A percentile compares a stretch with the other conserved stretches of the same genome.
Conservation (phyloP, 2,113 vertebrate genomes). For the Poeciliopsis turrubarensis region DNA sequence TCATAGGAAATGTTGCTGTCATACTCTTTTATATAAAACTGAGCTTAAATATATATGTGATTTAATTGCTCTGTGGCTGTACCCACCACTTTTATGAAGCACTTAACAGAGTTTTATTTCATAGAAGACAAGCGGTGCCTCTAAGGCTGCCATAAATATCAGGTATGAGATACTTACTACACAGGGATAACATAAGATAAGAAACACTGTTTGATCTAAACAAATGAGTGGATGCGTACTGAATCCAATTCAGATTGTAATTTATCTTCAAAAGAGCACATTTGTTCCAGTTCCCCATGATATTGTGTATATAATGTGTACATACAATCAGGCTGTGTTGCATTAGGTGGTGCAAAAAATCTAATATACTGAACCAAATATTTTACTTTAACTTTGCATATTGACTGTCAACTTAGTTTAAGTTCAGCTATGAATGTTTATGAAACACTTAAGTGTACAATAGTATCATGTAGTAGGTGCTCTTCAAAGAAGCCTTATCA, state of each 20-base stretch:
- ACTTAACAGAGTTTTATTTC: constrained; percentile 37
- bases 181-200: constrained; percentile 52
- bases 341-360: constrained; percentile 66
- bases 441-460: constrained; percentile 33
- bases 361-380: constrained; percentile 74
- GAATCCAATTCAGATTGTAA: constrained; percentile 36
- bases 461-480: constrained; percentile 56
- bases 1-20: constrained; percentile 59
- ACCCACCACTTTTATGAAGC: constrained; percentile 26
- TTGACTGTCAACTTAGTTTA: constrained; percentile 61
- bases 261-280: constrained; percentile 23
- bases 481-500: constrained; percentile 59
- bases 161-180: constrained; percentile 61
- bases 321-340: constrained; percentile 45
- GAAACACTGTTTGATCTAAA: constrained; percentile 31
- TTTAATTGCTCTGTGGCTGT: constrained; percentile 22
- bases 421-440: constrained; percentile 70
- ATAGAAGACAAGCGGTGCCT: constrained; percentile 16
- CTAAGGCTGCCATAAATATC: constrained; percentile 56
- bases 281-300: constrained; percentile 36
- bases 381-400: constrained; percentile 57
- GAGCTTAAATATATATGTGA: constrained; percentile 16
- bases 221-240: constrained; percentile 34
- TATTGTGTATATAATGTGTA: constrained; percentile 60
- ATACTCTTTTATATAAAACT: constrained; percentile 69